These are phyloP conservation scores for Epinotia bilunana DNA, from an alignment of 2,888 invertebrate genomes.

Conservation along the genomic window DNA sequence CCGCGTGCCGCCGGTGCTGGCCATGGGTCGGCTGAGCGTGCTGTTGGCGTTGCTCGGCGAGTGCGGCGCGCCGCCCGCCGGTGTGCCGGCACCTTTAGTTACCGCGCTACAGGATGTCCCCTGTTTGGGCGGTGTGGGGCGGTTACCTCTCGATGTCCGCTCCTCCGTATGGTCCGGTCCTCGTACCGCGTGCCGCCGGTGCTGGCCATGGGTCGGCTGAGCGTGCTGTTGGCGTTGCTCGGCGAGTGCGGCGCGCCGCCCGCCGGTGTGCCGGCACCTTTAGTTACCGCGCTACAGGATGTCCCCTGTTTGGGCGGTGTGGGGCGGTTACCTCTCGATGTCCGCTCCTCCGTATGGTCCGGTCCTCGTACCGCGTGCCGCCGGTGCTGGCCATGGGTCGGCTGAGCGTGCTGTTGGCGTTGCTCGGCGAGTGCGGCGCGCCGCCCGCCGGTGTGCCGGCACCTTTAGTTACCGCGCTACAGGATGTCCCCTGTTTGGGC, in stretches of 20 bases:
- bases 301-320: conserved; percentile 18
- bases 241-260: conserved; percentile 87
- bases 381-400: conserved; percentile 98
- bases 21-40: conserved; percentile 97
- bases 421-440: conserved; percentile 88
- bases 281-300: conserved; percentile 43
- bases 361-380: conserved; percentile 96
- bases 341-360: conserved; percentile 94
- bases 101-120: conserved; percentile 45
- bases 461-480: conserved; percentile 63
- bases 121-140: conserved; percentile 3
- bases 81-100: conserved; percentile 77
- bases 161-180: conserved; percentile 94
- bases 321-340: too few species aligned
- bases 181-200: conserved; percentile 97
- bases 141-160: too few species aligned
- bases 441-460: conserved; percentile 83
- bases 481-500: conserved; percentile 7
- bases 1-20: conserved; percentile 96
- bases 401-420: conserved; percentile 96
- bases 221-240: conserved; percentile 96
- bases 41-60: conserved; percentile 94
- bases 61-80: conserved; percentile 86
- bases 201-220: conserved; percentile 97
- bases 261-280: conserved; percentile 80